Base-by-base conservation (phyloP, 1,140 invertebrate genomes). In the Lordiphosa mommai region DNA sequence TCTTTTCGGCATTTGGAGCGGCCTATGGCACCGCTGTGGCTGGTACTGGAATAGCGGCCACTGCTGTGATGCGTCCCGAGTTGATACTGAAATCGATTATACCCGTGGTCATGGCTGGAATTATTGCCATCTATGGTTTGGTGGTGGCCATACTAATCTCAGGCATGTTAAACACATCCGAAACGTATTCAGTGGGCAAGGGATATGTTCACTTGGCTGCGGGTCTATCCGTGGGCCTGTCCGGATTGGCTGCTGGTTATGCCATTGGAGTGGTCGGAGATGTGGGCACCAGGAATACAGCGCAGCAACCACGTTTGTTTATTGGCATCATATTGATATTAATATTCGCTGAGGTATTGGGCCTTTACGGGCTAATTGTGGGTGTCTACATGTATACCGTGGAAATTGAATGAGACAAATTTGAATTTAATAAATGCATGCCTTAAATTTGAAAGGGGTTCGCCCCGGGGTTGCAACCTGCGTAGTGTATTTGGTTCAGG, bases 291-390 rank as follows among this genome's bases (percentile, higher is more conserved):
- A 91, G 97, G 79, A 96, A 96, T 67, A 97, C 95, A 43, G 96
- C 96, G 20, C 96, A 97, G 87, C 97, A 98, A 87, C 97, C 96
- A 6, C 92, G 96, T 80, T 92, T 98, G 4, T 97, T 96, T 90
- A 95, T 98, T 47, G 97, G 97, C 68, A 98, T 98, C 96, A 97
- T 98, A 85, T 91, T 98, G 30, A 97, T 98, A 88, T 93, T 98
- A 63, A 98, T 98, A 91, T 98, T 98, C 90, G 96, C 96, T 73
- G 97, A 98, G 92, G 97, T 98, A 79, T 91, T 98, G 89, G 97
- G 97, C 91, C 93, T 98, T 16, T 98, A 98, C 89, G 96, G 96
- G 72, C 92, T 98, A 52, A 98, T 98, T 89, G 96, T 98, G 57
- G 96, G 95, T 68, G 95, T 98, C 77, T 97, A 96, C 90, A 90